These are phyloP conservation scores for Cavia aperea DNA, from an alignment of 2,113 vertebrate species.

Conservation along the genomic window DNA sequence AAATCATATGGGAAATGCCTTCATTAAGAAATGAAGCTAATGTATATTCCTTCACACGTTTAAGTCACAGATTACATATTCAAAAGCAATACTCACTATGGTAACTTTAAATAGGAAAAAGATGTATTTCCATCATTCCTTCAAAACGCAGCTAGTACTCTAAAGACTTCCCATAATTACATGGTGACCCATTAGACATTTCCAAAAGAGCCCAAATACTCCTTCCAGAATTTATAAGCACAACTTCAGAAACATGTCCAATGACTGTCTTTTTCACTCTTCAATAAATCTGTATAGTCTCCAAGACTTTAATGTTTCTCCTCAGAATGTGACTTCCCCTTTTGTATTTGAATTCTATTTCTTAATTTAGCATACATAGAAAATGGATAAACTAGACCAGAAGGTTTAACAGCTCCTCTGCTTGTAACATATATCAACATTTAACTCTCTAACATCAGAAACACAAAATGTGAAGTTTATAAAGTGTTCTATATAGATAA, in stretches of 20 bases:
- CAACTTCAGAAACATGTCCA: background rate
- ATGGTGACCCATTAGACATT: background rate
- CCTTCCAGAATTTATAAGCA: background rate
- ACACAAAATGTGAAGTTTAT: slow-evolving; percentile 1
- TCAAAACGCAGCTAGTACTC: background rate
- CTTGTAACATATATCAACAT: background rate
- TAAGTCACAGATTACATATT: background rate
- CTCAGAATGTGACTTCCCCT: background rate
- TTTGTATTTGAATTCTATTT: slow-evolving; percentile 24
- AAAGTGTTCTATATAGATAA: background rate
- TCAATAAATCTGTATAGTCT: background rate
- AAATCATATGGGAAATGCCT: background rate
- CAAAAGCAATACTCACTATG: background rate
- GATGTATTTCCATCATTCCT: background rate
- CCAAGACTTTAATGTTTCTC: background rate
- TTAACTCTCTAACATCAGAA: background rate
- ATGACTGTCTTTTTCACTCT: slow-evolving; percentile 1
- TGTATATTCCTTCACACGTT: background rate
- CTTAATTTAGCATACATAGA: background rate
- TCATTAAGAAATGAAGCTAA: slow-evolving; percentile 6
- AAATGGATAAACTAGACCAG: background rate
- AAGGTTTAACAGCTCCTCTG: background rate
- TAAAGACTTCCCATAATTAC: background rate
- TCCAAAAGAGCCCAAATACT: background rate
- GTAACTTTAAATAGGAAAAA: slow-evolving; percentile 12